A percentile compares a stretch with the other conserved stretches of the same genome.
Conservation (phyloP, 2,888 invertebrate species). For the Rhagium mordax region DNA sequence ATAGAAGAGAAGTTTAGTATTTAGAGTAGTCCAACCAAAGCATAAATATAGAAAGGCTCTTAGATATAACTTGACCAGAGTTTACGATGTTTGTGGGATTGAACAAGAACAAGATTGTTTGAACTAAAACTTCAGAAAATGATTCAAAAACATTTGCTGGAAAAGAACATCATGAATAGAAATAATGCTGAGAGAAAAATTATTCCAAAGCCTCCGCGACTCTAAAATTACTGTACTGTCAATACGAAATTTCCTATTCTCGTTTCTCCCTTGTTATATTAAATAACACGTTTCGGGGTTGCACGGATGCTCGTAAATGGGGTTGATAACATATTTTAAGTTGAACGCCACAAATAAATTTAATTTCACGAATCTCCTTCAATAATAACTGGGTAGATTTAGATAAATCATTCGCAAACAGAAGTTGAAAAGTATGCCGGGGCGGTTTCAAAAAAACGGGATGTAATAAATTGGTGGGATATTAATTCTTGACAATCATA, state of each 20-base stretch:
- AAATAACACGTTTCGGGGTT: slow-evolving; percentile 11
- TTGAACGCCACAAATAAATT: slow-evolving; percentile 16
- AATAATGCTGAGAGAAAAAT: neutral
- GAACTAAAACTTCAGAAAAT: too few species aligned
- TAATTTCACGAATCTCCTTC: neutral
- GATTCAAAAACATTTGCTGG: too few species aligned
- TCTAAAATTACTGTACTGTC: neutral
- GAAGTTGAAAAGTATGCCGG: neutral
- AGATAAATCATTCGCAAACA: neutral
- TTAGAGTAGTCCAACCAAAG: too few species aligned
- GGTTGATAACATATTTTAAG: slow-evolving; percentile 21
- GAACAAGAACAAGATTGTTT: too few species aligned
- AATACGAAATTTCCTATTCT: slow-evolving; percentile 9
- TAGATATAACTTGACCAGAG: too few species aligned
- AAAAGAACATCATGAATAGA: too few species aligned
- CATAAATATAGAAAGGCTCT: too few species aligned
- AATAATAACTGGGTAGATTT: neutral
- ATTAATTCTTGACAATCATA: too few species aligned
- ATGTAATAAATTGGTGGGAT: too few species aligned
- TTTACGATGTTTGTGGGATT: too few species aligned
- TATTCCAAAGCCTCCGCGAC: neutral
- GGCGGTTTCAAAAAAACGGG: too few species aligned
- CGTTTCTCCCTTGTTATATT: slow-evolving; percentile 7
- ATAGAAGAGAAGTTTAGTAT: too few species aligned
- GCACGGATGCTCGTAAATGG: slow-evolving; percentile 15